Percentiles rank a stretch among this genome's conserved stretches.
These are phyloP conservation scores for Hypothenemus hampei DNA, from an alignment of 1,140 invertebrate species.

Conservation along the genomic window DNA sequence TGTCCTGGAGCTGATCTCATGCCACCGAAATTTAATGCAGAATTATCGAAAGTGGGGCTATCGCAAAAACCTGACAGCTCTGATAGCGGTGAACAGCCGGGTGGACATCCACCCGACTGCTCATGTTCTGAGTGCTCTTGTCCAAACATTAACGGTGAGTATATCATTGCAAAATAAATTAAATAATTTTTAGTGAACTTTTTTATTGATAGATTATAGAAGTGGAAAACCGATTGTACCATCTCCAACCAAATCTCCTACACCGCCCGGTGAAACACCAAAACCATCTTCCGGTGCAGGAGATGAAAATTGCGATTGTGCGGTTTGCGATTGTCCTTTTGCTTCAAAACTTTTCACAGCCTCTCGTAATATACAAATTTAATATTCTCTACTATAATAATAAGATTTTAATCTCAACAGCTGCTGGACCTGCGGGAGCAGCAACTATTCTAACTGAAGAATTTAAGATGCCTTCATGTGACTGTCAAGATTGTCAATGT, in stretches of 20 bases:
- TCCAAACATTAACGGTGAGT: conserved; percentile 2
- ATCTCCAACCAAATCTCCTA: no score
- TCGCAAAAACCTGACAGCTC: neutral
- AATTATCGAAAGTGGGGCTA: no score
- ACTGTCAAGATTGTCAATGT: conserved; percentile 15
- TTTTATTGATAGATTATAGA: no score
- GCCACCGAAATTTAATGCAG: no score
- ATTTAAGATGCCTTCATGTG: conserved; percentile 5
- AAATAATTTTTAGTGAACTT: no score
- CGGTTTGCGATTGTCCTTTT: conserved; percentile 17
- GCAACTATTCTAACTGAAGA: neutral
- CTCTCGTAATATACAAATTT: no score
- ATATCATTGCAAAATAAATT: no score
- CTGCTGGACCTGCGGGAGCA: neutral
- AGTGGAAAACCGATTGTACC: no score
- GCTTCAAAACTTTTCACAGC: neutral
- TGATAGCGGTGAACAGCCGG: neutral
- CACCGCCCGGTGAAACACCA: neutral
- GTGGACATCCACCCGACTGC: conserved; percentile 13
- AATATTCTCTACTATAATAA: no score
- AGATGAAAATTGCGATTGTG: conserved; percentile 20
- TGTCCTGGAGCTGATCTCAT: conserved; percentile 8
- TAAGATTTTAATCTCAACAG: no score
- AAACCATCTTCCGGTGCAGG: neutral
- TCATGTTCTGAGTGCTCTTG: conserved; percentile 10